Conservation (phyloP, 2,797 vertebrate species). For the Sebastes diaconus region DNA sequence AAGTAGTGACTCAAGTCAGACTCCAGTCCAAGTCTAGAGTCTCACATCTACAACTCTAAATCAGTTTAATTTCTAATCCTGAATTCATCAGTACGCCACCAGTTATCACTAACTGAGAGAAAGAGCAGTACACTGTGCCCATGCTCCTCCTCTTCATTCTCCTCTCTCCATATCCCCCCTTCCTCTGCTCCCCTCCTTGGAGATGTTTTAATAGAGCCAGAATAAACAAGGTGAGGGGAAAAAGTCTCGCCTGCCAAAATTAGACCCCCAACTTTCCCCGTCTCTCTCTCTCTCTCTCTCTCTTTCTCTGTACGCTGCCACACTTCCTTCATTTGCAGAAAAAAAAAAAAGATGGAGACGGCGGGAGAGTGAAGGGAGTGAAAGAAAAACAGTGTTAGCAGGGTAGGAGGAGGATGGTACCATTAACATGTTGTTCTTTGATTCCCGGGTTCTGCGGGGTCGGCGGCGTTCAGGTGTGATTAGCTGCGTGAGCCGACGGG, state of each 20-base stretch:
- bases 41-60: background rate
- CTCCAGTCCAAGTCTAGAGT: background rate
- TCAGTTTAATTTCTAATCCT: background rate
- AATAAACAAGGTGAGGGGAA: slow-evolving; percentile 83
- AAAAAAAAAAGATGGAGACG: slow-evolving; percentile 25
- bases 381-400: slow-evolving; percentile 73
- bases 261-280: slow-evolving; percentile 71
- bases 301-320: slow-evolving; percentile 32
- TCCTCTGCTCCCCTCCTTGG: slow-evolving; percentile 54
- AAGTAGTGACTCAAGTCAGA: background rate
- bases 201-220: slow-evolving; percentile 85
- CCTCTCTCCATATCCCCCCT: slow-evolving; percentile 48
- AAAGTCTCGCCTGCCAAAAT: slow-evolving; percentile 78
- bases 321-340: slow-evolving; percentile 44
- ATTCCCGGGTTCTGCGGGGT: slow-evolving; percentile 39
- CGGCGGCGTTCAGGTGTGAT: slow-evolving; percentile 55
- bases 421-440: slow-evolving; percentile 70
- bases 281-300: slow-evolving; percentile 13
- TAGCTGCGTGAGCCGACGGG: slow-evolving; percentile 38
- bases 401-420: slow-evolving; percentile 60
- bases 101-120: slow-evolving; percentile 63
- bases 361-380: slow-evolving; percentile 49
- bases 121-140: slow-evolving; percentile 40
- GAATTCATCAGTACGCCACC: slow-evolving; percentile 57
- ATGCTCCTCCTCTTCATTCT: slow-evolving; percentile 38